Percentiles rank a stretch among this genome's conserved stretches.
These are phyloP conservation scores for Muscicapa striata DNA, from an alignment of 2,797 vertebrate genomes.

Conservation along the genomic window DNA sequence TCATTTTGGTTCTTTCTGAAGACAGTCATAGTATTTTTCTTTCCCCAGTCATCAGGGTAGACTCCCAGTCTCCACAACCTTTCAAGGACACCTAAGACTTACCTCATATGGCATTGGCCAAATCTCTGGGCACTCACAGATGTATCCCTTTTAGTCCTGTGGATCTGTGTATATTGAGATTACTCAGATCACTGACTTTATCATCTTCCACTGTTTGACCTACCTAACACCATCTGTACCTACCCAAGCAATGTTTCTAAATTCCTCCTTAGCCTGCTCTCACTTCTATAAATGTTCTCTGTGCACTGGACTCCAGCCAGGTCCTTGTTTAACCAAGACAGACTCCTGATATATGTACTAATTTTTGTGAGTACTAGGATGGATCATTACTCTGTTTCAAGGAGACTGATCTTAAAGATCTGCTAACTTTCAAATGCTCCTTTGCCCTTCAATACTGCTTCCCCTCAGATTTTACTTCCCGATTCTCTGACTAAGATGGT, in stretches of 20 bases:
- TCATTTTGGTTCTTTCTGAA: neutral
- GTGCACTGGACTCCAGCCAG: neutral
- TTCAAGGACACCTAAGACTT: neutral
- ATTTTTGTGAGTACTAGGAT: neutral
- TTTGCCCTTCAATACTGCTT: neutral
- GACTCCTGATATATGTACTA: neutral
- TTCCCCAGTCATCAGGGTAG: neutral
- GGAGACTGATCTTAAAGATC: neutral
- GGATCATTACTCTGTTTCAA: neutral
- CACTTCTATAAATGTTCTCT: neutral
- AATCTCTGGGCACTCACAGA: neutral
- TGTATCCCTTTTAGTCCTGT: neutral
- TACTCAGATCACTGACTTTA: neutral
- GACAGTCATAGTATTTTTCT: neutral
- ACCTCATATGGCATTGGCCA: neutral
- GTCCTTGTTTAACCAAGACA: neutral
- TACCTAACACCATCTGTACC: conserved; percentile 6
- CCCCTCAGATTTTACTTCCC: neutral
- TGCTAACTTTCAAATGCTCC: neutral
- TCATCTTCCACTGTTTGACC: neutral
- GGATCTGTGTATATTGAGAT: neutral
- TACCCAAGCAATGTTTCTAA: neutral
- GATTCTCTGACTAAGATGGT: neutral
- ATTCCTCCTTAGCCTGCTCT: neutral
- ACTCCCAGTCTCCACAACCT: neutral